Evolutionary conservation across 2,797 vertebrate genomes (phyloP).

Genomic region (Luscinia luscinia): DNA sequence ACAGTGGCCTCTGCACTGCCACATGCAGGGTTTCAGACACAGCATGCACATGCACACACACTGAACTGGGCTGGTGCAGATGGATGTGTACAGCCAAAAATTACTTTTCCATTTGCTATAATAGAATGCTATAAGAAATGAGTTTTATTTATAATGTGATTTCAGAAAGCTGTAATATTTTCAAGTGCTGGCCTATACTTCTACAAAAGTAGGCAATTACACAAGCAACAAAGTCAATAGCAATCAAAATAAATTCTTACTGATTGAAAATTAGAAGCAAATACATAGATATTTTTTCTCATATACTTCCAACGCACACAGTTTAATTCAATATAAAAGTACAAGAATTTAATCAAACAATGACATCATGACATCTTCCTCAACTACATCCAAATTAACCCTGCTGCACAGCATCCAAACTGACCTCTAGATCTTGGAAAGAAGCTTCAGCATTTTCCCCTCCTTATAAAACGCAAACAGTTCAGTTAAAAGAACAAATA

Average conservation of each 20-base stretch:
- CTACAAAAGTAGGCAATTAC: neutral
- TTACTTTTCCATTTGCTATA: neutral
- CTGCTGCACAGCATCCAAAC: neutral
- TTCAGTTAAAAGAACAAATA: neutral
- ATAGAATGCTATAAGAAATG: accelerated
- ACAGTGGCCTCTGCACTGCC: neutral
- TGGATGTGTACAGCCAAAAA: neutral
- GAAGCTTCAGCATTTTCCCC: neutral
- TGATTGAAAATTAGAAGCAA: neutral
- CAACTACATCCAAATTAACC: neutral
- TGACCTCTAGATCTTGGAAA: accelerated
- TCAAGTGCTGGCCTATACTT: neutral
- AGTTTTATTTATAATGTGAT: neutral
- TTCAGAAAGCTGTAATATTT: neutral
- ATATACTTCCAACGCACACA: neutral
- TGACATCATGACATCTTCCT: neutral
- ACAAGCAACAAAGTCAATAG: neutral
- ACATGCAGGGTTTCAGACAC: neutral
- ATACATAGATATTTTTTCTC: accelerated
- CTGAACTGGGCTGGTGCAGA: neutral
- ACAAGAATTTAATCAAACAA: neutral
- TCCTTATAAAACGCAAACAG: accelerated
- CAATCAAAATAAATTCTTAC: neutral
- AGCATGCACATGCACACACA: accelerated
- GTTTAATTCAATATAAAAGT: neutral